Evolutionary conservation across 1,140 invertebrate genomes (phyloP), one percentile per base, ranked within the genome.

Genomic region (Ptiloglossa arizonensis): DNA sequence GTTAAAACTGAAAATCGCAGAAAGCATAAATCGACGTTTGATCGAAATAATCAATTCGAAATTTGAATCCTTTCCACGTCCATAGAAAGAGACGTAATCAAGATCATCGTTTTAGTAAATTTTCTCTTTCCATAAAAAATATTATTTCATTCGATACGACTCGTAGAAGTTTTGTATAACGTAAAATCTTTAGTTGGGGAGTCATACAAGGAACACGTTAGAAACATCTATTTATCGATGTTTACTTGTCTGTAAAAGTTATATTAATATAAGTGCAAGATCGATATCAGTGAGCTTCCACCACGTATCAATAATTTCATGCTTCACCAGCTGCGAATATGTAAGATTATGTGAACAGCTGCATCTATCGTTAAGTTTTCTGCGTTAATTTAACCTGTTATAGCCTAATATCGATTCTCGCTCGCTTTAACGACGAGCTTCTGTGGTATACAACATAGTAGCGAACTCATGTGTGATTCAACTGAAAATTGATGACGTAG

Each of bases 361-460:
- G 54, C 32, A 44, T 60, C 54, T 59, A 54, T 76, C 32, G 54
- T 76, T 69, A 69, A 69, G 44, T 76, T 76, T n/a, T 22, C 54
- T 32, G 13, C 27, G 50, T 76, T 76, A 50, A 76, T 69, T 76
- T 69, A 68, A 69, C 66, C 44, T 32, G 32, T 76, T 69, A 60
- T 29, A 69, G 44, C n/a, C 54, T 50, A 50, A 50, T 76, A 76
- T 76, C 54, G 54, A 76, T 69, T 69, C 22, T 19, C 38, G 41
- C 32, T 69, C 9, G 13, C 8, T 59, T 27, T 17, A 57, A 48
- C 41, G n/a, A 11, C 13, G 9, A 68, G 56, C 19, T 68, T 17
- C 29, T 38, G 29, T 8, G 64, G 2, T 60, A 68, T 22, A 68
- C 41, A 41, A 69, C n/a, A 48, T 29, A 9, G 32, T 8, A 29